These are phyloP conservation scores for Frankliniella fusca DNA, from an alignment of 2,888 invertebrate genomes.

Conservation along the genomic window DNA sequence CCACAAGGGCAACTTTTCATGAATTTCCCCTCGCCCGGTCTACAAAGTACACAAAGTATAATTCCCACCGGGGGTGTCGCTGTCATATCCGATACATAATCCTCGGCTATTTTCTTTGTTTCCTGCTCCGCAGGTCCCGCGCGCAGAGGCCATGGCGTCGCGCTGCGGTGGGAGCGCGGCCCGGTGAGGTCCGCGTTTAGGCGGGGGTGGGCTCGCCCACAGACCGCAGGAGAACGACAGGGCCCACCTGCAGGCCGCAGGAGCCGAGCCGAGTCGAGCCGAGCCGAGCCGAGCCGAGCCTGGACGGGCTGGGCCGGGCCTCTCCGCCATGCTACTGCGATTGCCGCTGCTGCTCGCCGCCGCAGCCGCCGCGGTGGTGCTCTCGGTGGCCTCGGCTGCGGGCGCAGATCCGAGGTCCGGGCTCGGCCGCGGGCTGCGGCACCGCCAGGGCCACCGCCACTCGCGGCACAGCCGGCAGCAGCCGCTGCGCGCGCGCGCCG, in stretches of 20 bases:
- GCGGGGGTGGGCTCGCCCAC: too few relatives aligned
- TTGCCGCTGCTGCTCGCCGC: not conserved
- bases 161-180: too few relatives aligned
- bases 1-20: too few relatives aligned
- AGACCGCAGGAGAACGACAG: not conserved
- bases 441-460: not conserved
- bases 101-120: too few relatives aligned
- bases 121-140: too few relatives aligned
- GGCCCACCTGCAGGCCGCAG: not conserved
- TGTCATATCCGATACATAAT: too few relatives aligned
- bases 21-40: too few relatives aligned
- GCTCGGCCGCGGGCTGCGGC: not conserved
- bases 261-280: too few relatives aligned
- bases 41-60: too few relatives aligned
- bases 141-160: too few relatives aligned
- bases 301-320: not conserved
- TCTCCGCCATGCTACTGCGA: not conserved
- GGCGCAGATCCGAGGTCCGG: not conserved
- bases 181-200: too few relatives aligned
- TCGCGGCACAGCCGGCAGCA: conserved; percentile 15
- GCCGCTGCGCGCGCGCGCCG: not conserved
- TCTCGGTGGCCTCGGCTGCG: not conserved
- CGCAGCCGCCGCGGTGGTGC: not conserved
- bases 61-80: too few relatives aligned
- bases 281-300: not conserved